phyloP scores from a whole-genome alignment of 2,797 vertebrate genomes.

The Carcharodon carcharias region DNA sequence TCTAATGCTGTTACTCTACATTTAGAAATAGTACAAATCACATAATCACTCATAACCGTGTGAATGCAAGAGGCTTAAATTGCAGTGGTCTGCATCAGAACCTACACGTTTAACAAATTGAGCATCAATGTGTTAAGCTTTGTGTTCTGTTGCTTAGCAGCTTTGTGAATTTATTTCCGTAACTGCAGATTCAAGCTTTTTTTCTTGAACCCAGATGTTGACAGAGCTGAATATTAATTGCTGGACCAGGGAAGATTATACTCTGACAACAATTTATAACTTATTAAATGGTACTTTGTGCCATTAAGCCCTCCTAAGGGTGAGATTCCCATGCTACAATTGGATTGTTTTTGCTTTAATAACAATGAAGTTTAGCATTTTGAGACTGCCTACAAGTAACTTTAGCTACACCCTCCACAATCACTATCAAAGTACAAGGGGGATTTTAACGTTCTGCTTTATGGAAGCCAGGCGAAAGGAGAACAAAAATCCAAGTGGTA shows the following conservation, averaged over 20 bases:
- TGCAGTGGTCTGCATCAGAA: background rate
- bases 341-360: background rate
- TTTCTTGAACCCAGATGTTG: background rate
- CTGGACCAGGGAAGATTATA: background rate
- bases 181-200: background rate
- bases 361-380: background rate
- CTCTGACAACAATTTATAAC: background rate
- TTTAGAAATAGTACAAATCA: background rate
- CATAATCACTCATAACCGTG: background rate
- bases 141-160: background rate
- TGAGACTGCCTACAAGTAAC: too few species aligned
- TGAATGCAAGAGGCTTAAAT: too few species aligned
- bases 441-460: too few species aligned
- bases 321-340: background rate
- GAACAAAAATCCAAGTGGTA: too few species aligned
- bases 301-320: background rate
- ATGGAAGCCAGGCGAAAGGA: too few species aligned
- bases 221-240: background rate
- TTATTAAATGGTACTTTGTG: background rate
- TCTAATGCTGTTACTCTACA: background rate
- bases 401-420: too few species aligned
- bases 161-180: background rate
- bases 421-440: too few species aligned
- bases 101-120: background rate
- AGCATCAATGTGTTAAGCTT: background rate